Base-by-base conservation (phyloP, 2,797 vertebrate genomes). In the Tangara arthus region DNA sequence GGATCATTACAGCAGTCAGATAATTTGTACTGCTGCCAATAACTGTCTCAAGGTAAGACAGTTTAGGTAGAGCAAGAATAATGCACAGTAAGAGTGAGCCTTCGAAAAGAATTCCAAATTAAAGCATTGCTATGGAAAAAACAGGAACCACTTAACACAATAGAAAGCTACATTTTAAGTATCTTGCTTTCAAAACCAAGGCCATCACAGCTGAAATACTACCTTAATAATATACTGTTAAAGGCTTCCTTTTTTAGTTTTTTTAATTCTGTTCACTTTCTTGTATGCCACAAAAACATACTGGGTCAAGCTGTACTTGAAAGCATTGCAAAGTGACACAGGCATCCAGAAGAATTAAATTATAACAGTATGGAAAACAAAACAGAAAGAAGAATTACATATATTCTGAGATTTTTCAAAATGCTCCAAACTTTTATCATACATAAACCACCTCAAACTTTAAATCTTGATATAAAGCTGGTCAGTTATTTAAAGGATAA, bases 1-100 rank as follows among this genome's bases (percentile, higher is more conserved):
- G 82, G 75, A 96, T 97, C 96, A 96, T 95, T 96, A 85, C 35
- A 89, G 89, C 75, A 89, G 84, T 91, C 93, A 88, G 87, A 83
- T 76, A 73, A 93, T 89, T 91, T 96, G 90, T 90, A 73, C 61
- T 78, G 82, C 83, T 96, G 90, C 94, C 90, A 96, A 65, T 96
- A 95, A 84, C 73, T 88, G 86, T 94, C 94, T 94, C 76, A 81
- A 95, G 76, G 96, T 92, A 91, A 91, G 52, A 19, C 68, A 92
- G 71, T 68, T 94, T 82, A 92, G 93, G 89, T 37, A 88, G 86
- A 82, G 35, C 39, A 87, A 82, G 76, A 83, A 91, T 80, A 90
- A 93, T 24, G 34, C 41, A 53, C 19, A 63, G 59, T 16, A 90
- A 66, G 61, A 87, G 44, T 0, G 1, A 63, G 17, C 24, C 47